These are phyloP conservation scores for Oostethus manadensis DNA, from an alignment of 2,113 vertebrate genomes.

Conservation along the genomic window DNA sequence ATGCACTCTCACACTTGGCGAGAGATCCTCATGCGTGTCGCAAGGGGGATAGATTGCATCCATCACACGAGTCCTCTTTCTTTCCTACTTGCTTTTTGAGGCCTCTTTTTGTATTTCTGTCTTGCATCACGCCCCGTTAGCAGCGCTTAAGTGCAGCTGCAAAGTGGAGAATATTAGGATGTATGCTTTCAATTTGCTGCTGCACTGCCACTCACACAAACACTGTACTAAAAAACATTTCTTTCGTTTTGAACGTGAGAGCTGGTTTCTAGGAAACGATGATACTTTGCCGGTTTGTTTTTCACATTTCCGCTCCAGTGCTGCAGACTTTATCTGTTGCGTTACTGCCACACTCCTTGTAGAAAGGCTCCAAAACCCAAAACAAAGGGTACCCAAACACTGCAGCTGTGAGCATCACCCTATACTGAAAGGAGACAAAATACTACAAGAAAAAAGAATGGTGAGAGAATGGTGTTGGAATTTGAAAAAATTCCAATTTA, in stretches of 20 bases:
- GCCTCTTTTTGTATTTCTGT: conserved; percentile 17
- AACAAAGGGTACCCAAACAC: background rate
- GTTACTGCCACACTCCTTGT: conserved; percentile 29
- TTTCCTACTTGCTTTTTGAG: conserved; percentile 14
- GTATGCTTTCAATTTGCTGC: conserved; percentile 24
- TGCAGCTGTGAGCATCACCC: conserved; percentile 11
- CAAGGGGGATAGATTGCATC: conserved; percentile 13
- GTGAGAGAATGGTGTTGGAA: too few species aligned
- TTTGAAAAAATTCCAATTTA: too few species aligned
- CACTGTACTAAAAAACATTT: conserved; percentile 1
- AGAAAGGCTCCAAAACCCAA: background rate
- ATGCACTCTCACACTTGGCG: conserved; percentile 12
- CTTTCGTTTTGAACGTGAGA: conserved; percentile 36
- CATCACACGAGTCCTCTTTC: conserved; percentile 7
- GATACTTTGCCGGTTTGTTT: background rate
- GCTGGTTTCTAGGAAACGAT: conserved; percentile 27
- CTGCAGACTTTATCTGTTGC: conserved; percentile 17
- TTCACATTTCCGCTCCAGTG: conserved; percentile 13
- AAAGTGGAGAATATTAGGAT: conserved; percentile 17
- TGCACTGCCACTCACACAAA: conserved; percentile 5
- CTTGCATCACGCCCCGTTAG: background rate
- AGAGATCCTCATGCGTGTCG: conserved; percentile 20
- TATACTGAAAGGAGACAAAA: too few species aligned
- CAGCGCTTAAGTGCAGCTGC: background rate
- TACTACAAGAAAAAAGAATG: too few species aligned